These are phyloP conservation scores for Caenorhabditis sinica DNA, from an alignment of 2,888 invertebrate genomes.

Conservation along the genomic window DNA sequence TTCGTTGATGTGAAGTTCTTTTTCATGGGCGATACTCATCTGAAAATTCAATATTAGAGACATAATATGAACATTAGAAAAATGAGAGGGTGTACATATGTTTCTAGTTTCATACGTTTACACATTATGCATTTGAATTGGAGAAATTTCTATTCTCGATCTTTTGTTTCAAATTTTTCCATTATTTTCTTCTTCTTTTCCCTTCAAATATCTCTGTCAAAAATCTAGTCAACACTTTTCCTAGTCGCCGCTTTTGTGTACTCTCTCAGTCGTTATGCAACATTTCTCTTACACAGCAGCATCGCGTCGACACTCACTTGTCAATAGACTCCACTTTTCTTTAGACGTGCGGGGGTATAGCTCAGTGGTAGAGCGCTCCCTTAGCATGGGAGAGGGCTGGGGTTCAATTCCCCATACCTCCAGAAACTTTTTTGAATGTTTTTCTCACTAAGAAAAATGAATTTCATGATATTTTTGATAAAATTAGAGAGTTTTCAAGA, in stretches of 20 bases:
- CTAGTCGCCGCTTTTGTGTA: background rate
- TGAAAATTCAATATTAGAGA: too few species aligned
- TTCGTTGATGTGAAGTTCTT: slow-evolving; percentile 55
- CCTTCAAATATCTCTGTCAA: too few species aligned
- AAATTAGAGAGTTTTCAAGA: too few species aligned
- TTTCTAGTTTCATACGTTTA: too few species aligned
- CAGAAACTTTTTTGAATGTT: slow-evolving; percentile 61
- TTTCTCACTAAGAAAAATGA: background rate
- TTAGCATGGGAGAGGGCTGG: slow-evolving; percentile 79
- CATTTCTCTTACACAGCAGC: background rate
- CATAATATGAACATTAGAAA: too few species aligned
- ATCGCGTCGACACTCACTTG: background rate
- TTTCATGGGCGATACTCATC: slow-evolving; percentile 68
- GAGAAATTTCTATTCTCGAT: too few species aligned
- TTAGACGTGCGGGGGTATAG: slow-evolving; percentile 70
- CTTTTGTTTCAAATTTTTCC: too few species aligned
- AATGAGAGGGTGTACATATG: too few species aligned
- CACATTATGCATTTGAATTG: too few species aligned
- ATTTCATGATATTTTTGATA: too few species aligned
- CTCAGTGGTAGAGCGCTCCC: slow-evolving; percentile 80
- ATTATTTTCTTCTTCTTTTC: too few species aligned
- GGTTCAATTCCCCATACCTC: slow-evolving; percentile 76
- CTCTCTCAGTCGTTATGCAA: background rate
- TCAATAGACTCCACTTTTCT: background rate
- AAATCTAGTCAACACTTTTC: background rate